Percentiles rank a stretch among this genome's conserved stretches.
phyloP scores from a whole-genome alignment of 2,888 invertebrate species.

The Anthoptus insignis region DNA sequence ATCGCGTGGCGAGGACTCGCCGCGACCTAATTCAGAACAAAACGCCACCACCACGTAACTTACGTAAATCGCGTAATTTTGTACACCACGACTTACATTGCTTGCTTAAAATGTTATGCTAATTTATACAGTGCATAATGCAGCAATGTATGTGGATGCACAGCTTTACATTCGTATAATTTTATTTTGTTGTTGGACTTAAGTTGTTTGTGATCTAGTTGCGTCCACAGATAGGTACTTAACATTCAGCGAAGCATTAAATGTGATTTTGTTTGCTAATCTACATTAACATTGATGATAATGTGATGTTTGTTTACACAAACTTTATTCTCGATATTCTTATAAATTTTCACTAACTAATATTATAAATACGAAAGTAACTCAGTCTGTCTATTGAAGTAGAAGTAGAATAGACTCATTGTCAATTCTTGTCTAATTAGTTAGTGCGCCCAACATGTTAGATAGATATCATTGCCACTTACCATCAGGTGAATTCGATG shows the following conservation, averaged over 20 bases:
- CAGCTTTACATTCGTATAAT: conserved; percentile 23
- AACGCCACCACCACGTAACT: conserved; percentile 25
- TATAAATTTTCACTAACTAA: too few relatives aligned
- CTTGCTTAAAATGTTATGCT: conserved; percentile 27
- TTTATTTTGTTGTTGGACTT: conserved; percentile 22
- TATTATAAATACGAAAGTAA: too few relatives aligned
- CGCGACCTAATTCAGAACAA: conserved; percentile 35
- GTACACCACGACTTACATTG: conserved; percentile 24
- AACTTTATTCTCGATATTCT: too few relatives aligned
- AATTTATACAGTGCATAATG: conserved; percentile 34
- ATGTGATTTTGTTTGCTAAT: background rate
- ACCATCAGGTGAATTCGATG: too few relatives aligned
- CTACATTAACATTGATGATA: background rate
- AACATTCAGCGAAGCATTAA: conserved; percentile 6
- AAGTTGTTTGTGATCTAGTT: conserved; percentile 11
- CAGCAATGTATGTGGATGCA: conserved; percentile 24
- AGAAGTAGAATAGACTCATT: too few relatives aligned
- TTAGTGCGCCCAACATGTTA: too few relatives aligned
- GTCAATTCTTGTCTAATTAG: background rate
- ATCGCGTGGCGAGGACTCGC: conserved; percentile 22
- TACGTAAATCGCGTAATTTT: conserved; percentile 25
- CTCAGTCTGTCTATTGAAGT: too few relatives aligned
- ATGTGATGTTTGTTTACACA: background rate
- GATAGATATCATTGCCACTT: too few relatives aligned
- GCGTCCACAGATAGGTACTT: conserved; percentile 12